Conservation (phyloP, 2,797 vertebrate species). For the Pteronotus mesoamericanus region DNA sequence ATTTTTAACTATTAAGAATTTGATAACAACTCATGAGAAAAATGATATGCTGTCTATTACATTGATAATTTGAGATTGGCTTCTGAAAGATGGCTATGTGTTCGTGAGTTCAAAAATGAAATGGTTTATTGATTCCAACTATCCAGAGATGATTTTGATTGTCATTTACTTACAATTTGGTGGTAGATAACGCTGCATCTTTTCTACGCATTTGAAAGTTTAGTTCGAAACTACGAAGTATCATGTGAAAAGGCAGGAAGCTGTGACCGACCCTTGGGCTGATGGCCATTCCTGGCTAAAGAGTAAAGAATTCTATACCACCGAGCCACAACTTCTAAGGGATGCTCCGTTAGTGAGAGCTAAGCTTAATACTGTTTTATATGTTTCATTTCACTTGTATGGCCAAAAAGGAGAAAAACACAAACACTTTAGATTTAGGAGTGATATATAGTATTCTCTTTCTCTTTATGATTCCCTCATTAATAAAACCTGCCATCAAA, state of each 20-base stretch:
- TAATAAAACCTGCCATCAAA: background rate
- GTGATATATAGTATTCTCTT: background rate
- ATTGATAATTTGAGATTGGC: background rate
- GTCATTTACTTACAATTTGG: background rate
- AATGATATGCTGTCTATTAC: background rate
- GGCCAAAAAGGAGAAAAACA: background rate
- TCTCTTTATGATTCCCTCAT: background rate
- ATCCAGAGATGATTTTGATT: conserved; percentile 38
- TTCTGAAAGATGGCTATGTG: conserved; percentile 28
- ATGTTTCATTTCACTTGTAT: background rate
- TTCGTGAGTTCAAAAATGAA: conserved; percentile 55
- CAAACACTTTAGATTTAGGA: background rate
- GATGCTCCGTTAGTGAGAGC: background rate
- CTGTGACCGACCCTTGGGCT: background rate
- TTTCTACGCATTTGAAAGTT: conserved; percentile 44
- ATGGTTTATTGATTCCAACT: conserved; percentile 55
- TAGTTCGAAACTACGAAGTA: conserved; percentile 20
- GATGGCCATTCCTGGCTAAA: background rate
- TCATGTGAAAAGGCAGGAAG: conserved; percentile 12
- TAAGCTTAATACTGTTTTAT: background rate
- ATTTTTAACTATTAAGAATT: conserved; percentile 6
- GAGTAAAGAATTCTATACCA: background rate
- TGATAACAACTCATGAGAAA: conserved; percentile 26
- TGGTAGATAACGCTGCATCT: background rate
- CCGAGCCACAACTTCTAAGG: background rate